phyloP scores from a whole-genome alignment of 2,797 vertebrate species.

The Crypturellus tataupa region DNA sequence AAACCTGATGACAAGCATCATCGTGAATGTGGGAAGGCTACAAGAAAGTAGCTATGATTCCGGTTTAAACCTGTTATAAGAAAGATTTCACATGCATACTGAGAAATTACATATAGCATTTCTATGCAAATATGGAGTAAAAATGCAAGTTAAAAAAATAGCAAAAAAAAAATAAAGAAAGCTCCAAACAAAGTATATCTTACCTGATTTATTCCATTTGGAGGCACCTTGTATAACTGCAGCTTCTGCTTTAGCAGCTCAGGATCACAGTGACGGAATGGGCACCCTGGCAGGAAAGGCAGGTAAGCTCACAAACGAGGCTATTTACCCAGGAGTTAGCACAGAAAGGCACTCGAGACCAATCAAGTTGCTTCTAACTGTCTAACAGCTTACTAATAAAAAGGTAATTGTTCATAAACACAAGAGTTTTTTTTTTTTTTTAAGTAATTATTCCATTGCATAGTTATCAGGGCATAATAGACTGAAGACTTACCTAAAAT shows the following conservation, averaged over 20 bases:
- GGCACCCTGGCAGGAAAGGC: conserved; percentile 89
- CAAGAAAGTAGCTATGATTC: conserved; percentile 18
- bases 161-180: background rate
- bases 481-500: conserved; percentile 65
- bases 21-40: background rate
- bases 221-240: conserved; percentile 90
- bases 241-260: conserved; percentile 96
- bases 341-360: conserved; percentile 50
- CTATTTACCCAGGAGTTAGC: conserved; percentile 63
- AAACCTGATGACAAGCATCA: background rate
- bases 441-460: conserved; percentile 40
- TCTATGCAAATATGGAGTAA: background rate
- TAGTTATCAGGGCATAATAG: conserved; percentile 59
- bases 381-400: conserved; percentile 77
- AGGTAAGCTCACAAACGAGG: conserved; percentile 54
- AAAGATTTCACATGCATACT: background rate
- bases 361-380: conserved; percentile 70
- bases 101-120: background rate
- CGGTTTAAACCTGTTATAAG: background rate
- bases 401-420: conserved; percentile 74
- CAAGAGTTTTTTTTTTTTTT: conserved; percentile 25
- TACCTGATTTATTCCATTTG: conserved; percentile 88
- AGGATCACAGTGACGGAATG: conserved; percentile 94
- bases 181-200: conserved; percentile 32
- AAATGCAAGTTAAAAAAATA: background rate